Evolutionary conservation across 1,140 invertebrate species (phyloP).

Genomic region (Pseudomyrmex flavicornis): DNA sequence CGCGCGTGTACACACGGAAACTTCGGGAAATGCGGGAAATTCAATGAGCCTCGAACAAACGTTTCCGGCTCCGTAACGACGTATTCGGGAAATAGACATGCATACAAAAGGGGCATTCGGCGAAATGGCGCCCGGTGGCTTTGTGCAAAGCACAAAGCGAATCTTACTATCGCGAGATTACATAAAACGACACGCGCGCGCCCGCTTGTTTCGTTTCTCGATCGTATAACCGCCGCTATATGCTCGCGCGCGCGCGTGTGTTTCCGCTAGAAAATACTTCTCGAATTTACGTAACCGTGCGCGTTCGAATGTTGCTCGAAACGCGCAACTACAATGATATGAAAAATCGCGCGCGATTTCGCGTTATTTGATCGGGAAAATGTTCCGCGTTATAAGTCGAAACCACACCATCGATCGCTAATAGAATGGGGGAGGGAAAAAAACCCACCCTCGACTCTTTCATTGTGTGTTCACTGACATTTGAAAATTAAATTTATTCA

Average conservation of each 20-base stretch:
- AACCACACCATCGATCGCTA: background rate
- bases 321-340: background rate
- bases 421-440: background rate
- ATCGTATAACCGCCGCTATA: slow-evolving; percentile 43
- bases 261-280: slow-evolving; percentile 38
- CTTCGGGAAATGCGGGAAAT: slow-evolving; percentile 61
- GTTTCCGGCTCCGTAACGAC: slow-evolving; percentile 69
- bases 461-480: too few relatives aligned
- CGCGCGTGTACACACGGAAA: slow-evolving; percentile 24
- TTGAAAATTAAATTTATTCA: too few relatives aligned
- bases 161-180: slow-evolving; percentile 62
- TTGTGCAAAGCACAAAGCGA: slow-evolving; percentile 67
- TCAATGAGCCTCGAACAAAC: slow-evolving; percentile 74
- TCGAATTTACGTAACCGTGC: slow-evolving; percentile 27
- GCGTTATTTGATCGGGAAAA: background rate
- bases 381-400: too few relatives aligned
- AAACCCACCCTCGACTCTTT: background rate
- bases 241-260: background rate
- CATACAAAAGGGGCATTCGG: slow-evolving; percentile 66
- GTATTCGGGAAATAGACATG: slow-evolving; percentile 67
- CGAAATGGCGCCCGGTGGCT: slow-evolving; percentile 59
- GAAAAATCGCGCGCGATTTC: background rate
- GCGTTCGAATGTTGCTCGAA: background rate
- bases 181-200: slow-evolving; percentile 71
- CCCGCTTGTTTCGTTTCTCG: slow-evolving; percentile 64